A percentile compares a stretch with the other conserved stretches of the same genome.
Conservation (phyloP, 1,140 invertebrate species). For the Achroia grisella region DNA sequence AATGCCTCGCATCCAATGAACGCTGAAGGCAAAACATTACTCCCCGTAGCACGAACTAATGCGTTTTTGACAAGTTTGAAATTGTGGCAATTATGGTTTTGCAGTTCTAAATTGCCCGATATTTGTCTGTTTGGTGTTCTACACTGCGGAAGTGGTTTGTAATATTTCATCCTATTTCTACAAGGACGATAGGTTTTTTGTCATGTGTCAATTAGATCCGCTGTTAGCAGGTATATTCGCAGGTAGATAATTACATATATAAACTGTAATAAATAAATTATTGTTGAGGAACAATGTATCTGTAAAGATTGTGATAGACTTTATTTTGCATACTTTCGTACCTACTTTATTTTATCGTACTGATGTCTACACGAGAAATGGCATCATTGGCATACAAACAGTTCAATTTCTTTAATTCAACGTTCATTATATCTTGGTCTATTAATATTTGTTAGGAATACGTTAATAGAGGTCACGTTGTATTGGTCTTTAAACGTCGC, state of each 20-base stretch:
- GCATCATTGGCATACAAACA: conserved; percentile 16
- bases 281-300: too few relatives aligned
- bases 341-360: too few relatives aligned
- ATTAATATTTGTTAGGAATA: not conserved
- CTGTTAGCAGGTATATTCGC: too few relatives aligned
- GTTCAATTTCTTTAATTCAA: conserved; percentile 20
- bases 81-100: conserved; percentile 66
- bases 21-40: conserved; percentile 54
- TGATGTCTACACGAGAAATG: too few relatives aligned
- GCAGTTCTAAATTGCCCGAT: conserved; percentile 56
- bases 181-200: too few relatives aligned
- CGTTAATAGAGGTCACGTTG: conserved; percentile 38
- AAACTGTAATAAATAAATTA: too few relatives aligned
- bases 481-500: conserved; percentile 50
- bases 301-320: too few relatives aligned
- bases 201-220: too few relatives aligned
- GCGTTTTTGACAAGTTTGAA: conserved; percentile 71
- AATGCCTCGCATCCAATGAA: conserved; percentile 55
- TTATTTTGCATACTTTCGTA: too few relatives aligned
- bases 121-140: conserved; percentile 34
- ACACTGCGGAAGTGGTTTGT: conserved; percentile 44
- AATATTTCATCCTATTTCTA: too few relatives aligned
- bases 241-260: too few relatives aligned
- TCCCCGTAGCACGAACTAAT: conserved; percentile 55
- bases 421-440: conserved; percentile 14